Percentiles rank a stretch among this genome's conserved stretches.
Evolutionary conservation across 2,113 vertebrate species (phyloP).

Genomic region (Carollia perspicillata): DNA sequence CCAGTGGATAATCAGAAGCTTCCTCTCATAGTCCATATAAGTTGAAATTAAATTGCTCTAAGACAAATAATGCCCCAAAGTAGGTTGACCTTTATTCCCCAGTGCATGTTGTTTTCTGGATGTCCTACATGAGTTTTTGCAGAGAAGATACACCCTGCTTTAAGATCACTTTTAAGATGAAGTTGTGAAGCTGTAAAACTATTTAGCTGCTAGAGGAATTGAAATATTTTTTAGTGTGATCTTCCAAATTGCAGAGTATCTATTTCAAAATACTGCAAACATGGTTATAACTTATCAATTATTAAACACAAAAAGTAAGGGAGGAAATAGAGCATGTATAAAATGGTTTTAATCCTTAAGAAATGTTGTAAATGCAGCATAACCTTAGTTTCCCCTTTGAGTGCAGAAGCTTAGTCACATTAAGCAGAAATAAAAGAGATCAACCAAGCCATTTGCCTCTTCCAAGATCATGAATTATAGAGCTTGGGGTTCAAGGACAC

Average conservation of each 20-base stretch:
- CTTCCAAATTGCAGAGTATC: background rate
- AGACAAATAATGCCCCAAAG: background rate
- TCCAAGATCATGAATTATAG: slow-evolving; percentile 27
- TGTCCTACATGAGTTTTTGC: background rate
- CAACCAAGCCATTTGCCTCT: background rate
- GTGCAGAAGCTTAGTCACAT: background rate
- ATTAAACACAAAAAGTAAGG: background rate
- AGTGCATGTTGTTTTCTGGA: background rate
- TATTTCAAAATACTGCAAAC: background rate
- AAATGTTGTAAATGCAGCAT: background rate
- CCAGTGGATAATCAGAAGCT: background rate
- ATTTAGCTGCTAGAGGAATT: background rate
- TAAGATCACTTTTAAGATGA: background rate
- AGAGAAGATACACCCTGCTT: background rate
- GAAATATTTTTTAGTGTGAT: background rate
- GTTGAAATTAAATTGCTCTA: background rate
- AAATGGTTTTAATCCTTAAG: background rate
- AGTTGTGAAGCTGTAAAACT: background rate
- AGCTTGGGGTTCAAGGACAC: slow-evolving; percentile 10
- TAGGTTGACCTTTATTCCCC: background rate
- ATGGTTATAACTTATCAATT: background rate
- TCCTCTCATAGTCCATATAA: background rate
- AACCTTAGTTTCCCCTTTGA: background rate
- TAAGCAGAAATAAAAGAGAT: background rate
- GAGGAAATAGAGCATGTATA: background rate